Evolutionary conservation across 1,140 invertebrate genomes (phyloP).

Genomic region (Branchinecta lindahli): DNA sequence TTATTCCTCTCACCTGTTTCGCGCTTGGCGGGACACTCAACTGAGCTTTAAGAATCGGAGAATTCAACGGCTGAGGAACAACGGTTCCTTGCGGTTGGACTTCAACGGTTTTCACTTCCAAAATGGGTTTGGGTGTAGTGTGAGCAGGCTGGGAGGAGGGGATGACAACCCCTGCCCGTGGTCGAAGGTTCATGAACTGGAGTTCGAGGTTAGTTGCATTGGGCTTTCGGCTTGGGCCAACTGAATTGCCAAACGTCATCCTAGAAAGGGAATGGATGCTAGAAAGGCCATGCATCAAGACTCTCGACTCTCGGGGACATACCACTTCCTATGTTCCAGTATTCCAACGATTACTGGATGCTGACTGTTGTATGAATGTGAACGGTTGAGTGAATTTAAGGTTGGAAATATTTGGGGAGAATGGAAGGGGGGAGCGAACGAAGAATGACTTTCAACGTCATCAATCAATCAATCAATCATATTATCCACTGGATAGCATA

Average conservation of each 20-base stretch:
- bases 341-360: too few relatives aligned
- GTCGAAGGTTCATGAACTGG: constrained; percentile 25
- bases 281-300: neutral
- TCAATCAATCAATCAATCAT: too few relatives aligned
- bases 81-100: constrained; percentile 30
- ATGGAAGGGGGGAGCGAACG: too few relatives aligned
- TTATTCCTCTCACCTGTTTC: constrained; percentile 39
- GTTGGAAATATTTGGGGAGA: too few relatives aligned
- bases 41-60: constrained; percentile 59
- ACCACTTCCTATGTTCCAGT: too few relatives aligned
- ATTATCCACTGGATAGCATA: too few relatives aligned
- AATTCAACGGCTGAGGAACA: constrained; percentile 25
- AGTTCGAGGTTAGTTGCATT: constrained; percentile 21
- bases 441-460: too few relatives aligned
- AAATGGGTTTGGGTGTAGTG: too few relatives aligned
- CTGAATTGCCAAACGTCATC: constrained; percentile 54
- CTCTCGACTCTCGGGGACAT: too few relatives aligned
- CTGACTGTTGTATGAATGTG: too few relatives aligned
- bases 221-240: constrained; percentile 42
- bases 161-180: constrained; percentile 34
- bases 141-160: too few relatives aligned
- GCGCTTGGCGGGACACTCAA: constrained; percentile 51
- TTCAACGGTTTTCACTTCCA: neutral
- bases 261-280: constrained; percentile 32
- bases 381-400: too few relatives aligned